phyloP scores from a whole-genome alignment of 2,888 invertebrate species.

The Dendrolimus pini region DNA sequence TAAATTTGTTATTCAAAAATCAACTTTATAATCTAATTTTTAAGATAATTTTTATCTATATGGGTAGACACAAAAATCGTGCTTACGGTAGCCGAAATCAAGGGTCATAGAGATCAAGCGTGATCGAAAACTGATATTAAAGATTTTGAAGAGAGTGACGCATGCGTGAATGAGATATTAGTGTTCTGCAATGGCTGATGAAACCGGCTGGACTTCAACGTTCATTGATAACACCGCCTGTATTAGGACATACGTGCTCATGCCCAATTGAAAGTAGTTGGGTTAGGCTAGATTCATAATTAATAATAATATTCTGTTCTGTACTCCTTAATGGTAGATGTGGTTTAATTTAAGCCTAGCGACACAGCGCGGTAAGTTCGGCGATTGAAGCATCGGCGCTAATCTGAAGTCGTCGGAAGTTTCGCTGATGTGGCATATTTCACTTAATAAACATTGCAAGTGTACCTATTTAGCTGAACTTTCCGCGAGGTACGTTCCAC shows the following conservation, averaged over 20 bases:
- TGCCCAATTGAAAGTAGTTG: no score
- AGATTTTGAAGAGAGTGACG: constrained; percentile 62
- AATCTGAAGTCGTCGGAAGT: no score
- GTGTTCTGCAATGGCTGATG: constrained; percentile 43
- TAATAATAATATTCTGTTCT: no score
- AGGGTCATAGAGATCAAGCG: constrained; percentile 70
- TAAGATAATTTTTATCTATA: constrained; percentile 26
- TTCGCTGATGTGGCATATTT: no score
- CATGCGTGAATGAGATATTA: constrained; percentile 72
- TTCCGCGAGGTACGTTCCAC: no score
- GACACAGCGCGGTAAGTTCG: no score
- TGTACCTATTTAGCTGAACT: no score
- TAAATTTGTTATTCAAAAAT: constrained; percentile 10
- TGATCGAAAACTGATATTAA: constrained; percentile 71
- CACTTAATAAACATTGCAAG: no score
- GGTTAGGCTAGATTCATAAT: no score
- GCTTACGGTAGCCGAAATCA: constrained; percentile 70
- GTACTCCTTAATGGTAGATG: no score
- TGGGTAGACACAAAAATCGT: constrained; percentile 42
- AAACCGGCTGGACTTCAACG: constrained; percentile 22
- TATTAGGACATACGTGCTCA: not conserved
- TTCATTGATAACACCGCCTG: constrained; percentile 2
- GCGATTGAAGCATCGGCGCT: no score
- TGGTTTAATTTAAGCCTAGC: no score
- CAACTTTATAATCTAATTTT: constrained; percentile 17